Percentiles rank a stretch among this genome's conserved stretches.
These are phyloP conservation scores for Acrobasis suavella DNA, from an alignment of 2,888 invertebrate genomes.

Conservation along the genomic window DNA sequence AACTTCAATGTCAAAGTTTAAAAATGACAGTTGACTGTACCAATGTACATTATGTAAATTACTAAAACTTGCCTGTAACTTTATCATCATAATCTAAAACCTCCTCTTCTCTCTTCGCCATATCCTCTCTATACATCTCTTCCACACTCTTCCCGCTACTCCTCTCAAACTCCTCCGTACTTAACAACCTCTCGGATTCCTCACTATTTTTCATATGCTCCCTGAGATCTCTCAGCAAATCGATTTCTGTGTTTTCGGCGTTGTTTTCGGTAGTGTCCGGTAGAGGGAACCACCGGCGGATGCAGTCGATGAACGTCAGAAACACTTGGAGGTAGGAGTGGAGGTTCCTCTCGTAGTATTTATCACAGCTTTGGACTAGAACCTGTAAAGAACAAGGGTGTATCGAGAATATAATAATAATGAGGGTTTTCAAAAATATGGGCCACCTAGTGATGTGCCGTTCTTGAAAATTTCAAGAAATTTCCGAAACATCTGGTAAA, in stretches of 20 bases:
- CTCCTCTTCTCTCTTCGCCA: conserved; percentile 59
- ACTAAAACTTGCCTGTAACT: conserved; percentile 54
- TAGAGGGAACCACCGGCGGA: conserved; percentile 80
- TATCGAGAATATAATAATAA: not conserved
- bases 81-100: conserved; percentile 61
- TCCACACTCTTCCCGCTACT: conserved; percentile 6
- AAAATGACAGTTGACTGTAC: too few species aligned
- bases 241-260: conserved; percentile 34
- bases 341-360: conserved; percentile 81
- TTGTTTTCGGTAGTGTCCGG: conserved; percentile 21
- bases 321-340: conserved; percentile 87
- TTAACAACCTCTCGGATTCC: conserved; percentile 57
- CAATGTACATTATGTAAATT: too few species aligned
- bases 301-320: conserved; percentile 84
- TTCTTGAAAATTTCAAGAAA: too few species aligned
- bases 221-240: conserved; percentile 58
- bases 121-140: conserved; percentile 75
- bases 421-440: too few species aligned
- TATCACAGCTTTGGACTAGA: conserved; percentile 83
- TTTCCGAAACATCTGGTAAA: too few species aligned
- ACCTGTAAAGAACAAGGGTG: conserved; percentile 61
- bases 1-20: too few species aligned
- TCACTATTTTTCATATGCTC: conserved; percentile 63
- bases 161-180: conserved; percentile 55
- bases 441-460: too few species aligned